These are phyloP conservation scores for Petrolisthes cinctipes DNA, from an alignment of 2,888 invertebrate species.

Conservation along the genomic window DNA sequence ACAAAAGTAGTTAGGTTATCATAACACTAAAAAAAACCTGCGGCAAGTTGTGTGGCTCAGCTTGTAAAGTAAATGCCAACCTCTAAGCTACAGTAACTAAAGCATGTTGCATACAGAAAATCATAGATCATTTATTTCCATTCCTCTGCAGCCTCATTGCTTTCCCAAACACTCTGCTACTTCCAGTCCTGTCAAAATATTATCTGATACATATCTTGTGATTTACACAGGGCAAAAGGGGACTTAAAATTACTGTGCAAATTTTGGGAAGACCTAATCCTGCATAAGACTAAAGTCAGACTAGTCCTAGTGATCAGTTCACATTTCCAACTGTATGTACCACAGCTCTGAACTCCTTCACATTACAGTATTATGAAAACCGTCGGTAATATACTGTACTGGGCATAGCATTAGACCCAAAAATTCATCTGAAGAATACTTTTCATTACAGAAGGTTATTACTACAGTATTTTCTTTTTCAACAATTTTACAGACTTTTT, in stretches of 20 bases:
- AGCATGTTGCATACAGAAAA: too few species aligned
- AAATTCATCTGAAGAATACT: too few species aligned
- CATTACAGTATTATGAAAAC: neutral
- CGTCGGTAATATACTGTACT: too few species aligned
- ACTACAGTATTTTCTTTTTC: too few species aligned
- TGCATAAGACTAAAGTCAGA: conserved; percentile 56
- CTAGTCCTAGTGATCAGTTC: conserved; percentile 35
- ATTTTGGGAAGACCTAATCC: conserved; percentile 58
- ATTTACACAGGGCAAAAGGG: neutral
- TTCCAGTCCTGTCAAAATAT: neutral
- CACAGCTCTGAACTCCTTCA: neutral
- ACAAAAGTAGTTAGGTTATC: neutral
- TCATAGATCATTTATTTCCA: neutral
- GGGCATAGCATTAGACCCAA: too few species aligned
- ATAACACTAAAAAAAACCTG: neutral
- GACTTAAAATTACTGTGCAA: conserved; percentile 54
- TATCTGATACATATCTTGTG: neutral
- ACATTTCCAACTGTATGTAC: neutral
- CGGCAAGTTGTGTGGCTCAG: neutral
- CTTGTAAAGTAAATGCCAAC: neutral
- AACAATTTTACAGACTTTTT: too few species aligned
- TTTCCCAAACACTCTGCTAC: neutral
- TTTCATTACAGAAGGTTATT: too few species aligned
- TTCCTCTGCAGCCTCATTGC: neutral
- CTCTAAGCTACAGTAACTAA: too few species aligned